A percentile compares a stretch with the other conserved stretches of the same genome.
Conservation (phyloP, 2,888 invertebrate species). For the Chorisops tibialis region DNA sequence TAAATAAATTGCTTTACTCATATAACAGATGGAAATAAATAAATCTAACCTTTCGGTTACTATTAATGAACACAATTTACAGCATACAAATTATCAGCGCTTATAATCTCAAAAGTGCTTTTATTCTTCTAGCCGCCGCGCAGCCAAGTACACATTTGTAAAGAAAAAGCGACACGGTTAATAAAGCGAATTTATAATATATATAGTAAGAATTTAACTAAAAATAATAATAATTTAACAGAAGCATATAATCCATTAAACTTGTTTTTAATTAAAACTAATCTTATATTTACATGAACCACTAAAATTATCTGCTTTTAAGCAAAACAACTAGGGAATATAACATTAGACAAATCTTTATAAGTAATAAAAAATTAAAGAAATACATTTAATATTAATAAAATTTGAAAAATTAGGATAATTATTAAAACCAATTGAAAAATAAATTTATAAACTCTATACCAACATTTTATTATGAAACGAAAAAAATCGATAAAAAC, state of each 20-base stretch:
- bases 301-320: constrained; percentile 37
- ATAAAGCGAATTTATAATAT: constrained; percentile 30
- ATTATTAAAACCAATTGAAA: constrained; percentile 17
- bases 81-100: background rate
- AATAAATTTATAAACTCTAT: constrained; percentile 9
- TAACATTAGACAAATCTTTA: constrained; percentile 28
- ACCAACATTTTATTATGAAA: background rate
- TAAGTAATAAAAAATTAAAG: constrained; percentile 16
- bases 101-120: constrained; percentile 15
- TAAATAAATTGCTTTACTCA: background rate
- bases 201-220: constrained; percentile 9
- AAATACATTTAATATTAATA: constrained; percentile 10
- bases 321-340: constrained; percentile 33
- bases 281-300: constrained; percentile 1
- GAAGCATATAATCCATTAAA: background rate
- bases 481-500: too few relatives aligned
- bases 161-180: constrained; percentile 18
- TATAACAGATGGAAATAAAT: background rate
- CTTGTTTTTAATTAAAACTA: background rate
- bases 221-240: constrained; percentile 14
- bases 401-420: constrained; percentile 17
- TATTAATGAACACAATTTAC: background rate
- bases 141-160: constrained; percentile 2
- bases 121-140: background rate
- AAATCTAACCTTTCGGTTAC: background rate